Base-by-base conservation (phyloP, 2,797 vertebrate genomes). In the Meda fulgida region DNA sequence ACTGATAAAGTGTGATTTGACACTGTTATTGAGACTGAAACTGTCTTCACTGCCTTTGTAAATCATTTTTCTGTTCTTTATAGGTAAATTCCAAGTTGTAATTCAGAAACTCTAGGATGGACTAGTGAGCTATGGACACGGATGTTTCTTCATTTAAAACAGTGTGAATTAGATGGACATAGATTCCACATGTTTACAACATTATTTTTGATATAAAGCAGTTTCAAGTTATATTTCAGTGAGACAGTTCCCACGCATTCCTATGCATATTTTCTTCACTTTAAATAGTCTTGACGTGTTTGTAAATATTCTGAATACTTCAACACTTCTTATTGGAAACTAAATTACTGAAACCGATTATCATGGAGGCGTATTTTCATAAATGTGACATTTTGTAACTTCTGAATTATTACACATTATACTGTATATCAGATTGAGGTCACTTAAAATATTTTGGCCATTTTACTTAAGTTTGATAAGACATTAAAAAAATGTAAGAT, bases 81-180 rank as follows among this genome's bases (percentile, higher is more conserved):
- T 90, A 97, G 96, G 96, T 92, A 97, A 96, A 83, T 97, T 97
- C 90, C 96, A 97, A 90, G 95, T 97, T 80, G 94, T 96, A 82
- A 91, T 97, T 86, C 96, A 95, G 92, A 96, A 96, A 85, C 80
- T 92, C 71, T 96, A 93, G 94, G 73, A 76, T 38, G 80, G 58
- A 76, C 55, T 76, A 81, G 55, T 67, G 34, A 69, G 2, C 19
- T 36, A 14, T 23, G 16, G 36, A 46, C 36, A 60, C 65, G n/a
- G 29, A 14, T 34, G 66, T 69, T 53, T 46, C 63, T 38, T 80
- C 48, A 85, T 78, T 77, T 51, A 58, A 53, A 84, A 63, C 34
- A 89, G 89, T 85, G 86, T 84, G 71, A 73, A 78, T 83, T 23
- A 84, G 80, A 36, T 72, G 9, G 58, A 78, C n/a, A 31, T 51